A percentile compares a stretch with the other conserved stretches of the same genome.
These are phyloP conservation scores for Pseudolaguvia tuberculata DNA, from an alignment of 2,113 vertebrate species.

Conservation along the genomic window DNA sequence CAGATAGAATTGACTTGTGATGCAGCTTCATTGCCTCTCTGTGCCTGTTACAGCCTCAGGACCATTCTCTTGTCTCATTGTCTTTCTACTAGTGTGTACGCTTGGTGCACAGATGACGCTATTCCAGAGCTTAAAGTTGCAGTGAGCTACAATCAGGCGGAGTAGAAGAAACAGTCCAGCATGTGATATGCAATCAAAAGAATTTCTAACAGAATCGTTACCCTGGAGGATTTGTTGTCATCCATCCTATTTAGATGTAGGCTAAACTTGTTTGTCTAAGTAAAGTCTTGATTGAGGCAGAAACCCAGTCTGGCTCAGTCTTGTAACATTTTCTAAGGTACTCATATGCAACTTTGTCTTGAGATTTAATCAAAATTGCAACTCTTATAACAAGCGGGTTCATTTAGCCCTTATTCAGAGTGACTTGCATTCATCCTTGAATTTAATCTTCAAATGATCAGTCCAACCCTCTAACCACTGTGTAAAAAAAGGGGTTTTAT, in stretches of 20 bases:
- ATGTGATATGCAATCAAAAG: background rate
- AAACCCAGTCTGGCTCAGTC: background rate
- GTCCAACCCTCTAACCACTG: too few relatives aligned
- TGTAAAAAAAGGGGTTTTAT: too few relatives aligned
- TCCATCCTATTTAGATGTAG: background rate
- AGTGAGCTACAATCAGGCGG: conserved; percentile 34
- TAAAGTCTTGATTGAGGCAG: too few relatives aligned
- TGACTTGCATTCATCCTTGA: too few relatives aligned
- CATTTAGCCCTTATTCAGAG: background rate
- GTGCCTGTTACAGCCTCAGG: conserved; percentile 23
- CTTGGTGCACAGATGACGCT: conserved; percentile 41
- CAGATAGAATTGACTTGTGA: background rate
- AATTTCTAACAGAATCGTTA: background rate
- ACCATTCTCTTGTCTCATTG: background rate
- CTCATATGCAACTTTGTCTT: background rate
- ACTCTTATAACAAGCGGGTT: background rate
- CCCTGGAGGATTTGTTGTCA: background rate
- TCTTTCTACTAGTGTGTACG: background rate
- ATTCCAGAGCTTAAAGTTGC: conserved; percentile 45
- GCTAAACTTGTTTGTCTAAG: too few relatives aligned
- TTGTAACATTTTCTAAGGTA: background rate
- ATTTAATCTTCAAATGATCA: too few relatives aligned
- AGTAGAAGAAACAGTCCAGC: background rate
- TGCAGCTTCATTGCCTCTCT: background rate
- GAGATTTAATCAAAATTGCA: background rate